Evolutionary conservation across 2,888 invertebrate genomes (phyloP), one percentile per base, ranked within the genome.

Genomic region (Nebria brevicollis): DNA sequence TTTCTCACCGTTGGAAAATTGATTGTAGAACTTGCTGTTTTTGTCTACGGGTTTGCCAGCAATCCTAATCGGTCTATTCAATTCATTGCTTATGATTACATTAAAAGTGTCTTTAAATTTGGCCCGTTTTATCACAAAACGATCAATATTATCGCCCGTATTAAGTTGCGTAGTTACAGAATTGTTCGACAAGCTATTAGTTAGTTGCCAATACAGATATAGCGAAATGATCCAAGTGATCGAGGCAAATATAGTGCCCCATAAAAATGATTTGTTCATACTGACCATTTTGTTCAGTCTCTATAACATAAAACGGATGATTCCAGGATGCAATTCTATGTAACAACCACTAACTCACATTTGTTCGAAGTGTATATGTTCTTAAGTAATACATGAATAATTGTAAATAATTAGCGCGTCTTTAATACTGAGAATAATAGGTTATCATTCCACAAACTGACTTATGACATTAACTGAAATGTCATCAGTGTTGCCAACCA

Each of bases 171-270:
- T 84, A 88, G 89, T 90, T 84, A 34, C 70, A 20, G 84, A 79
- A 66, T 34, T 64, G 84, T 84, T 66, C 84, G 86, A 66, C 13
- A 85, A 86, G 83, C 87, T 88, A 83, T 89, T 88, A 25, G 89
- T 92, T 75, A 94, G 86, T 85, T 91, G 91, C 89, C 93, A 93
- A 86, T 95, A 95, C 68, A 95, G 90, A 86, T 94, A 95, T 70
- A 95, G 87, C 75, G 94, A 94, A 75, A 95, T 89, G 66, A 91
- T 90, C 95, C 95, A 95, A 81, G 95, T 95, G 66, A 93, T 87
- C 0, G 95, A 95, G 0, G 95, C 94, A 86, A 94, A 92, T 81
- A 94, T 87, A 82, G 95, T 93, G 34, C 95, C 95, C 88, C 92
- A 93, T 65, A 95, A 86, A 87, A 95, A 95, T 0, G 95, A 94